Conservation (phyloP, 2,113 vertebrate species). For the Dryoscopus gambensis region DNA sequence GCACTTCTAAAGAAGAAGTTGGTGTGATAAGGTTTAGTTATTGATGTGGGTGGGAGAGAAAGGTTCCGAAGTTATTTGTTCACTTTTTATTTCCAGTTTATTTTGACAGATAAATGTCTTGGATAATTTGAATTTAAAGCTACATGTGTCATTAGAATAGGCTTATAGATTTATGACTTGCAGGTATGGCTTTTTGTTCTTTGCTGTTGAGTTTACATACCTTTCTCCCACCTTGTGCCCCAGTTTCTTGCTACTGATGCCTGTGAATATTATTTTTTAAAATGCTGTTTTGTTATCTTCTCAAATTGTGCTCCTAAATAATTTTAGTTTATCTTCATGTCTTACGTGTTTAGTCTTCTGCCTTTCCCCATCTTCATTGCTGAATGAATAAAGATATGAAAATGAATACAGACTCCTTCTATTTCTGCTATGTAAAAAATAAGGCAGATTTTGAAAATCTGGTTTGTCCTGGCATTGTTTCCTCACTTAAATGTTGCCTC, state of each 20-base stretch:
- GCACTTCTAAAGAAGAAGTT: background rate
- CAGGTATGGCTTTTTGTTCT: background rate
- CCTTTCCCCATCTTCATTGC: background rate
- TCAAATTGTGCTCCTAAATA: background rate
- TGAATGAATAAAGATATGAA: conserved; percentile 42
- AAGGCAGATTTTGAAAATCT: background rate
- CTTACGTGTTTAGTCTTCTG: background rate
- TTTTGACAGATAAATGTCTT: background rate
- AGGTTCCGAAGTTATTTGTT: background rate
- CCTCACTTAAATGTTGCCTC: background rate
- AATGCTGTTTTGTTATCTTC: background rate
- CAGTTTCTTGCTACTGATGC: background rate
- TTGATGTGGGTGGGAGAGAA: background rate
- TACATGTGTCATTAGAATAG: background rate
- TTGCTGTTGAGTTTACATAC: background rate
- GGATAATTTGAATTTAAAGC: background rate
- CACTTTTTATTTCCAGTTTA: background rate
- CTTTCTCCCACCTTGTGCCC: background rate
- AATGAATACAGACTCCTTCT: background rate
- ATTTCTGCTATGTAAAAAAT: background rate
- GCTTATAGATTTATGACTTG: background rate
- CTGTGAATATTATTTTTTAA: background rate
- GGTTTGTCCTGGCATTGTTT: background rate
- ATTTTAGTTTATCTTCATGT: background rate
- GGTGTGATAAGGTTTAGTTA: background rate